These are phyloP conservation scores for Lordiphosa andalusiaca DNA, from an alignment of 2,888 invertebrate genomes.

Conservation along the genomic window DNA sequence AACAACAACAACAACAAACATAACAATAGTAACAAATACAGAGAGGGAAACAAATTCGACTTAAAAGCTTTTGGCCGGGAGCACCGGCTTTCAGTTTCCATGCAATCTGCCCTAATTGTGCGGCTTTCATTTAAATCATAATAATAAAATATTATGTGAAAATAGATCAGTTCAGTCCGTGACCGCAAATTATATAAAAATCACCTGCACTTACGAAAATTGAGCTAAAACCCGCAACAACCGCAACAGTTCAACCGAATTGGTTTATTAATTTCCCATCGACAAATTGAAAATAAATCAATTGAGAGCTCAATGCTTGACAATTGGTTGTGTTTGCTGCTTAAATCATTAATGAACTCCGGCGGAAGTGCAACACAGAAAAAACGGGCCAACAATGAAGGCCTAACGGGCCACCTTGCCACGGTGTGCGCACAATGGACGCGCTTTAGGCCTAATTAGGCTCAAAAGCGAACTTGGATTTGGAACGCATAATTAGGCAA, in stretches of 20 bases:
- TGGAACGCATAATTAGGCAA: constrained; percentile 70
- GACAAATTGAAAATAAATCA: constrained; percentile 27
- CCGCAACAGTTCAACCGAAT: constrained; percentile 23
- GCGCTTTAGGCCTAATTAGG: constrained; percentile 70
- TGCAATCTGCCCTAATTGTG: not conserved
- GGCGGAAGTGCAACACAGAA: constrained; percentile 42
- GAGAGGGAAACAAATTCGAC: not conserved
- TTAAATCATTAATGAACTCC: constrained; percentile 55
- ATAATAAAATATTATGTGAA: constrained; percentile 5
- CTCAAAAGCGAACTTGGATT: constrained; percentile 29
- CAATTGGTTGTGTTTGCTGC: constrained; percentile 6
- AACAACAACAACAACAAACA: constrained; percentile 23
- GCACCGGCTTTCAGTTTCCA: not conserved
- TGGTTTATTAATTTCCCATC: constrained; percentile 29
- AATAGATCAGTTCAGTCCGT: not conserved
- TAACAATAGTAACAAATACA: constrained; percentile 20
- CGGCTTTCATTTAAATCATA: not conserved
- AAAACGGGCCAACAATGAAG: constrained; percentile 27
- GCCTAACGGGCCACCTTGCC: constrained; percentile 32
- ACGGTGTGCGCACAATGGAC: constrained; percentile 49
- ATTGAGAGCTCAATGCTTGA: constrained; percentile 8
- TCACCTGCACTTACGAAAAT: constrained; percentile 43
- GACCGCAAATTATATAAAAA: constrained; percentile 38
- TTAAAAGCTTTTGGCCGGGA: constrained; percentile 6
- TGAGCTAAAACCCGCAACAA: constrained; percentile 30